Conservation (phyloP, 2,113 vertebrate genomes). For the Eptesicus fuscus region DNA sequence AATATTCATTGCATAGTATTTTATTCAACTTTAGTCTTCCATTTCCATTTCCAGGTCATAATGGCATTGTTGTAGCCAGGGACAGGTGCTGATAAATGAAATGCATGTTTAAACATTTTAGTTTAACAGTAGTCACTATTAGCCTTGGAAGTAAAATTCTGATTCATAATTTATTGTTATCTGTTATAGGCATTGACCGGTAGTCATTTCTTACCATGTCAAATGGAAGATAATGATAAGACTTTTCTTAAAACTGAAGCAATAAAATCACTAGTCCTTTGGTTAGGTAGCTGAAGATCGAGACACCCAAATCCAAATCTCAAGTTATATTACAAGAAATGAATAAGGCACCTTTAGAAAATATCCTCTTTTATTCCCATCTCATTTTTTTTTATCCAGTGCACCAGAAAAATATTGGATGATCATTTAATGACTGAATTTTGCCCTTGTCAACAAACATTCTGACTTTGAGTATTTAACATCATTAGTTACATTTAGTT, state of each 20-base stretch:
- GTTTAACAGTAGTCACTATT: neutral
- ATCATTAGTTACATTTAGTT: neutral
- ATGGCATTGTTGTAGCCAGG: neutral
- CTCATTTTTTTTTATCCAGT: neutral
- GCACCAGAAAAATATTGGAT: neutral
- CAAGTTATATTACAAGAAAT: neutral
- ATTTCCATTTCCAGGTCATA: neutral
- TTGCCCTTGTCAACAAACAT: neutral
- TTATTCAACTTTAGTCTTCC: neutral
- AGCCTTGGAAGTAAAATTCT: neutral
- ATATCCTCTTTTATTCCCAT: neutral
- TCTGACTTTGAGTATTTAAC: neutral
- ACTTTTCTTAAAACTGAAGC: neutral
- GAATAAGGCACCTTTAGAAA: neutral
- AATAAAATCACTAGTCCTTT: neutral
- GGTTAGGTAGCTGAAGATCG: neutral
- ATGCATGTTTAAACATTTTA: neutral
- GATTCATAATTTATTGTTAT: neutral
- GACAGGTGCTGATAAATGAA: neutral
- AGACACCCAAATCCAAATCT: neutral
- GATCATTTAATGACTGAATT: neutral
- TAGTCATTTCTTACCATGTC: neutral
- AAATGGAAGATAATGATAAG: neutral
- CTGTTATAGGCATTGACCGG: neutral
- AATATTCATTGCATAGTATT: neutral